Conservation (phyloP, 2,797 vertebrate species). For the Rhadinocentrus ornatus region DNA sequence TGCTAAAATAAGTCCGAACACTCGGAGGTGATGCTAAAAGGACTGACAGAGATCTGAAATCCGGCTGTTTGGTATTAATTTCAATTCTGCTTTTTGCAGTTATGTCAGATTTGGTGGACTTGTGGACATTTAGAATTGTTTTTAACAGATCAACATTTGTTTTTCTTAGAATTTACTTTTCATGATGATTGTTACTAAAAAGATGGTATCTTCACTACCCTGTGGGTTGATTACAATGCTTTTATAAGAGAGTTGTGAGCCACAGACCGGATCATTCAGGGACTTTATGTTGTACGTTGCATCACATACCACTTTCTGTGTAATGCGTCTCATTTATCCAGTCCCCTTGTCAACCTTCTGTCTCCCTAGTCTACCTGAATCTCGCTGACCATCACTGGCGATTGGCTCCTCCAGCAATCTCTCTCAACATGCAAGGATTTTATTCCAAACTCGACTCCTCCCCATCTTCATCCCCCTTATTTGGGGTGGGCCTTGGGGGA, state of each 20-base stretch:
- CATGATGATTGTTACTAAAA: too few species aligned
- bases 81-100: too few species aligned
- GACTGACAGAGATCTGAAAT: too few species aligned
- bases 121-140: too few species aligned
- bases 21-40: too few species aligned
- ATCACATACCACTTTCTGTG: not conserved
- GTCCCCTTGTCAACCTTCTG: not conserved
- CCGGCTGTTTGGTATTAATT: too few species aligned
- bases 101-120: too few species aligned
- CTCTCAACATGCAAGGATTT: conserved; percentile 79
- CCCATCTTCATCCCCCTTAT: conserved; percentile 54
- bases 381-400: conserved; percentile 58
- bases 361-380: conserved; percentile 46
- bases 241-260: not conserved
- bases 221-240: not conserved
- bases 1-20: not conserved
- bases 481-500: conserved; percentile 57
- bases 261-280: not conserved
- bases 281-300: not conserved
- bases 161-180: too few species aligned
- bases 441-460: conserved; percentile 82
- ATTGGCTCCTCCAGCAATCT: conserved; percentile 51
- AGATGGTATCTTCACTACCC: too few species aligned
- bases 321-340: not conserved
- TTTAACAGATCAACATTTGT: too few species aligned